Evolutionary conservation across 2,797 vertebrate genomes (phyloP), one percentile per base, ranked within the genome.

Genomic region (Balearica regulorum): DNA sequence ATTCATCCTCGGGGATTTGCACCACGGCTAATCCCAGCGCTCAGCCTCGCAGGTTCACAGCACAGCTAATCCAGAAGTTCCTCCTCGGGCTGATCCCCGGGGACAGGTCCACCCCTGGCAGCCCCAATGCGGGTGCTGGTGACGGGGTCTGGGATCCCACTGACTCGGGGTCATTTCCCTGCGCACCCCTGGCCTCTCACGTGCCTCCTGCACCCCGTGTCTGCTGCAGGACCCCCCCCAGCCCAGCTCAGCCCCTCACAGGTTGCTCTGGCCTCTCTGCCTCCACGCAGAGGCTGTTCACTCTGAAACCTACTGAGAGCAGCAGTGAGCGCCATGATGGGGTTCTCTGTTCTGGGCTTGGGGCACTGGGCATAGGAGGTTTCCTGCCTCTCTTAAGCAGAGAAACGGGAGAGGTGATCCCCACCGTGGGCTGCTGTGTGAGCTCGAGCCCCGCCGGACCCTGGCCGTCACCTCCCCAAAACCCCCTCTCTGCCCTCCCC

Each of bases 301-400:
- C 48, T 44, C 55, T 73, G 82, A 83, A 80, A 61, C 91, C 79
- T 82, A 49, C 73, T 11, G 51, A 39, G 29, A 51, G 44, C 82
- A 70, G 19, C 70, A 11, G 10, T 2, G 6, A 83, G 66, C 5
- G 2, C 11, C 75, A 6, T 1, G 46, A 10, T 0, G 8, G 24
- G 13, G 20, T 22, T 64, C 60, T 46, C 44, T 25, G 18, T 1
- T 37, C 64, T 31, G 60, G 29, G 3, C 16, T 39, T 4, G 33
- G 21, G 13, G 25, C 29, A 14, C 20, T 0, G 26, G 2, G 31
- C 1, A 5, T 11, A 6, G 24, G 1, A 6, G 20, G 1, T 48
- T 87, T 41, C 58, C 41, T 12, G 13, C 7, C 48, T 64, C 73
- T 24, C 1, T 20, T n/a, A 46, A 39, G 54, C 19, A n/a, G 24